Conservation (phyloP, 2,888 invertebrate species). For the Dicranocentrus wangi region DNA sequence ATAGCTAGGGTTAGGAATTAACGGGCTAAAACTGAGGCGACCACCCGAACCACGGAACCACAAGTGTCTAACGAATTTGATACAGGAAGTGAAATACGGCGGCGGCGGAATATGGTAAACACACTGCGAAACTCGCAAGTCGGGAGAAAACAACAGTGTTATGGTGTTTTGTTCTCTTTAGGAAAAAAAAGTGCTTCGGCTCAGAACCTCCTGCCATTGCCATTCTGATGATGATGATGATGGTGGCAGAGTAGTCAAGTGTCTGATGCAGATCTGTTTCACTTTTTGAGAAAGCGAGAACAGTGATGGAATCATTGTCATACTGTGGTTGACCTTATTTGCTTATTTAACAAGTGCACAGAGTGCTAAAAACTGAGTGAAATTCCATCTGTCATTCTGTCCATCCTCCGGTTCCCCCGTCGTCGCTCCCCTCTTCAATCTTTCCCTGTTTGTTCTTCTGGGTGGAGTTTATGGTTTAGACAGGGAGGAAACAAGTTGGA, state of each 20-base stretch:
- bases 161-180: too few species aligned
- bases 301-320: constrained; percentile 49
- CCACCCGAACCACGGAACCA: constrained; percentile 53
- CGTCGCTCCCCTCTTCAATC: too few species aligned
- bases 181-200: too few species aligned
- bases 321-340: constrained; percentile 66
- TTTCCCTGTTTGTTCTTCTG: too few species aligned
- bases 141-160: constrained; percentile 5
- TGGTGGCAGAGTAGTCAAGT: constrained; percentile 44
- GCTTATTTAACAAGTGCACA: constrained; percentile 56
- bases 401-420: constrained; percentile 22
- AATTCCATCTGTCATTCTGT: constrained; percentile 44
- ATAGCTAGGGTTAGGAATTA: constrained; percentile 51
- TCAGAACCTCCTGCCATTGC: too few species aligned
- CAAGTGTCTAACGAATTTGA: constrained; percentile 63
- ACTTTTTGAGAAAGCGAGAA: constrained; percentile 37
- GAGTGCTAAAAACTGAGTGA: constrained; percentile 19
- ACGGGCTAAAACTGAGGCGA: constrained; percentile 53
- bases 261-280: constrained; percentile 51
- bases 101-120: constrained; percentile 13
- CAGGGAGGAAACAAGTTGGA: too few species aligned
- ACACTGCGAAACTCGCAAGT: constrained; percentile 38
- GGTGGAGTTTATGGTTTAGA: too few species aligned
- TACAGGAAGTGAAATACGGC: constrained; percentile 48
- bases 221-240: background rate